These are phyloP conservation scores for Desmodus rotundus DNA, from an alignment of 2,113 vertebrate species.

Conservation along the genomic window DNA sequence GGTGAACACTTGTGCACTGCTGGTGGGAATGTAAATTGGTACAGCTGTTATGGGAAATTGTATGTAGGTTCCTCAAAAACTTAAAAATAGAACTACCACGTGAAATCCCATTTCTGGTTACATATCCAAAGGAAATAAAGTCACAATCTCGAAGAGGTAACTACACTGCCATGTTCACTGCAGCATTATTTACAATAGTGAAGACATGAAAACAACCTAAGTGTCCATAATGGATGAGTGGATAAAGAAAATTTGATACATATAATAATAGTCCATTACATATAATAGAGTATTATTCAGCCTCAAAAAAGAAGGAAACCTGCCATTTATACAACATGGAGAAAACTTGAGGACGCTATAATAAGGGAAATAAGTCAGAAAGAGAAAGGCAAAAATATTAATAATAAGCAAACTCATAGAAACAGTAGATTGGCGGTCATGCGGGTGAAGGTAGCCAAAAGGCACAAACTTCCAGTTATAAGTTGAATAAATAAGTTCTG, in stretches of 20 bases:
- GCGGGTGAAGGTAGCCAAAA: not conserved
- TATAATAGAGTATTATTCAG: not conserved
- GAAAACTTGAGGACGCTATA: not conserved
- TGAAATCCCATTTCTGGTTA: not conserved
- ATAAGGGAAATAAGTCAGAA: not conserved
- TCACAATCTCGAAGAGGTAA: not conserved
- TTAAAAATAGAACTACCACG: not conserved
- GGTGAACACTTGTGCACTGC: not conserved
- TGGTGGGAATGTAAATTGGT: too few species aligned
- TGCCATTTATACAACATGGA: not conserved
- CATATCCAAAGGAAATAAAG: not conserved
- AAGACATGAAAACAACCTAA: not conserved
- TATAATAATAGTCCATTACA: not conserved
- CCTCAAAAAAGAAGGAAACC: not conserved
- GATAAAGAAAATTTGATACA: not conserved
- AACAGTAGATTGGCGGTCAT: not conserved
- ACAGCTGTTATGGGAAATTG: too few species aligned
- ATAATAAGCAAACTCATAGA: not conserved
- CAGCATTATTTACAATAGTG: not conserved
- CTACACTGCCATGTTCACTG: too few species aligned
- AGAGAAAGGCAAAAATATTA: not conserved
- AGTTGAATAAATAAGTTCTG: not conserved
- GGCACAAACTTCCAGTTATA: not conserved
- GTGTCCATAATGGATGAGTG: not conserved
- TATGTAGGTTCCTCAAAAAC: not conserved